These are phyloP conservation scores for Lithosia quadra DNA, from an alignment of 2,888 invertebrate genomes.

Conservation along the genomic window DNA sequence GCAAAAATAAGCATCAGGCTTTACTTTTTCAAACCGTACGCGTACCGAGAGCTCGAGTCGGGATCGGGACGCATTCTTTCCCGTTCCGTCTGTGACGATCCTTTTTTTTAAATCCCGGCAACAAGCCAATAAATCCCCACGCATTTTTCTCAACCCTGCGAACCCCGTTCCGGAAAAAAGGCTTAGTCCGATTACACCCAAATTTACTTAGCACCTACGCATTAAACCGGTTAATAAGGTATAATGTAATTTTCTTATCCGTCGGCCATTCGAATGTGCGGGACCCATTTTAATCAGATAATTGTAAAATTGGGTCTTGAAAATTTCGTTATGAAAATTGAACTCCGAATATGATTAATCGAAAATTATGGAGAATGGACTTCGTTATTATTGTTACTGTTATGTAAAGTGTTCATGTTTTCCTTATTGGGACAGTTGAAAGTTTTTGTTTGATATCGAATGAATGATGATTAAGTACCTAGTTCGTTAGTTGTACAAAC, in stretches of 20 bases:
- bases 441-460: slow-evolving; percentile 54
- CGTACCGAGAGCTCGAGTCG: slow-evolving; percentile 59
- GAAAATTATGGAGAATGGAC: slow-evolving; percentile 31
- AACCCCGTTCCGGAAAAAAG: slow-evolving; percentile 72
- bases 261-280: slow-evolving; percentile 59
- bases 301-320: slow-evolving; percentile 74
- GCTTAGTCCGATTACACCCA: slow-evolving; percentile 85
- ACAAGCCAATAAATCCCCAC: slow-evolving; percentile 87
- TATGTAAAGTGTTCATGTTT: neutral
- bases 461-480: slow-evolving; percentile 71
- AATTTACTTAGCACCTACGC: slow-evolving; percentile 87
- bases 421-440: slow-evolving; percentile 37
- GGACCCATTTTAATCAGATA: slow-evolving; percentile 80
- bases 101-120: slow-evolving; percentile 85
- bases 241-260: slow-evolving; percentile 82
- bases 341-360: slow-evolving; percentile 60
- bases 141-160: slow-evolving; percentile 72
- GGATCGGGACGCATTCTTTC: slow-evolving; percentile 70
- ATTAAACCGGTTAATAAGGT: slow-evolving; percentile 82
- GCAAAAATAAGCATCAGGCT: slow-evolving; percentile 77
- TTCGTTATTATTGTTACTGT: slow-evolving; percentile 15
- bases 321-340: slow-evolving; percentile 77
- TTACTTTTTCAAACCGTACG: slow-evolving; percentile 71
- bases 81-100: slow-evolving; percentile 71
- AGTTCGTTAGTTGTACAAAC: slow-evolving; percentile 80